These are phyloP conservation scores for Odontomyia ornata DNA, from an alignment of 2,888 invertebrate species.

Conservation along the genomic window DNA sequence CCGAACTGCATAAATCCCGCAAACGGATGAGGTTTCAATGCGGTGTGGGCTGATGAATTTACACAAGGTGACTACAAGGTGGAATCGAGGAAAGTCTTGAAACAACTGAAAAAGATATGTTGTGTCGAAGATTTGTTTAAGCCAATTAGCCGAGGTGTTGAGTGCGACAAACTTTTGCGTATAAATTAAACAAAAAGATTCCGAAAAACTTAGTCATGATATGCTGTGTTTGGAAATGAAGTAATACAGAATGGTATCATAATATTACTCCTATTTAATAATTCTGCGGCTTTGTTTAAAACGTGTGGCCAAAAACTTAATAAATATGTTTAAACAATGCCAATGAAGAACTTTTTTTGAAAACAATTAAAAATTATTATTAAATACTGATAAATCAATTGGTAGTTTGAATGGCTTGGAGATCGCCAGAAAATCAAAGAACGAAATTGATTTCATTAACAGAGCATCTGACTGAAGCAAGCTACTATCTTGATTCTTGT, in stretches of 20 bases:
- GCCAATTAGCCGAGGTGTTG: constrained; percentile 41
- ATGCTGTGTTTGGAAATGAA: constrained; percentile 12
- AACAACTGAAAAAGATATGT: constrained; percentile 11
- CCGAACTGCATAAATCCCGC: constrained; percentile 27
- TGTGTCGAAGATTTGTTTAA: constrained; percentile 34
- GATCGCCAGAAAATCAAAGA: too few species aligned
- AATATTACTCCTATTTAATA: too few species aligned
- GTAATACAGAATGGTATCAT: neutral
- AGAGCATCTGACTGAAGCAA: too few species aligned
- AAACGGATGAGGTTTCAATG: constrained; percentile 16
- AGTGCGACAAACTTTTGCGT: constrained; percentile 39
- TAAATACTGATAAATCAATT: too few species aligned
- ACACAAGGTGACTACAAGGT: constrained; percentile 33
- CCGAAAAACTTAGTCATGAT: neutral
- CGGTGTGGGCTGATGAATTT: constrained; percentile 28
- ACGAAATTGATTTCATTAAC: too few species aligned
- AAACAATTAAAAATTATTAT: too few species aligned
- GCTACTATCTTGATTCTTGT: too few species aligned
- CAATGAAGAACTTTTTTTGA: too few species aligned
- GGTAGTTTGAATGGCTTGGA: too few species aligned
- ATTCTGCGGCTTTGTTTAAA: too few species aligned
- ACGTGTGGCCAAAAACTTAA: too few species aligned
- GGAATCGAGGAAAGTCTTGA: constrained; percentile 5
- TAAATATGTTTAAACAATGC: too few species aligned
- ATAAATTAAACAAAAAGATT: neutral